phyloP scores from a whole-genome alignment of 2,113 vertebrate genomes.

The Collichthys lucidus region DNA sequence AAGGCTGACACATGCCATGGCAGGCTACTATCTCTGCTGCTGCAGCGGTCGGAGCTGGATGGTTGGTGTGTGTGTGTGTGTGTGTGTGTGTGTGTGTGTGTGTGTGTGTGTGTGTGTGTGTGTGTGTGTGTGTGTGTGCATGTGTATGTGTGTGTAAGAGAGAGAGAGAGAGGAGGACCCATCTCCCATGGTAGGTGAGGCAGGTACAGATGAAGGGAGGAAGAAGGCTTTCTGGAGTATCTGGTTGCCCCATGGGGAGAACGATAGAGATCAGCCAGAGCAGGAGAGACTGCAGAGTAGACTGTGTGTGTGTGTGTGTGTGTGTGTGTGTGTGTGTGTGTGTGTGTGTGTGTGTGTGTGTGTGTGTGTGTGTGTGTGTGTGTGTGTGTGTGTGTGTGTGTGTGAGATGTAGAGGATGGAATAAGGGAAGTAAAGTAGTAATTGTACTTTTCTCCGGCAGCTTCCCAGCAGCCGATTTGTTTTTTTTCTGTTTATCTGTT shows the following conservation, averaged over 20 bases:
- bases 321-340: not conserved
- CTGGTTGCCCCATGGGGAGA: conserved; percentile 61
- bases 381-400: not conserved
- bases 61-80: conserved; percentile 23
- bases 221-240: conserved; percentile 35
- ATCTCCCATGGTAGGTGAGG: conserved; percentile 52
- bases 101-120: not conserved
- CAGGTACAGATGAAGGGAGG: conserved; percentile 52
- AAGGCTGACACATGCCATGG: conserved; percentile 43
- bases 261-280: conserved; percentile 56
- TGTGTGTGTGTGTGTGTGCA: not conserved
- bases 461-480: not conserved
- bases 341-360: not conserved
- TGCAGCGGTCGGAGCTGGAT: conserved; percentile 42
- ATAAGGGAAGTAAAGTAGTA: not conserved
- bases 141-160: not conserved
- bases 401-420: not conserved
- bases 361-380: not conserved
- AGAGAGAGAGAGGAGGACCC: conserved; percentile 1
- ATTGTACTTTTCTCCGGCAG: too few species aligned
- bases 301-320: not conserved
- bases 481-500: not conserved
- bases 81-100: not conserved
- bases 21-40: conserved; percentile 44
- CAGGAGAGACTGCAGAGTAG: conserved; percentile 4